Evolutionary conservation across 2,113 vertebrate genomes (phyloP), one percentile per base, ranked within the genome.

Genomic region (Polyodon spathula): DNA sequence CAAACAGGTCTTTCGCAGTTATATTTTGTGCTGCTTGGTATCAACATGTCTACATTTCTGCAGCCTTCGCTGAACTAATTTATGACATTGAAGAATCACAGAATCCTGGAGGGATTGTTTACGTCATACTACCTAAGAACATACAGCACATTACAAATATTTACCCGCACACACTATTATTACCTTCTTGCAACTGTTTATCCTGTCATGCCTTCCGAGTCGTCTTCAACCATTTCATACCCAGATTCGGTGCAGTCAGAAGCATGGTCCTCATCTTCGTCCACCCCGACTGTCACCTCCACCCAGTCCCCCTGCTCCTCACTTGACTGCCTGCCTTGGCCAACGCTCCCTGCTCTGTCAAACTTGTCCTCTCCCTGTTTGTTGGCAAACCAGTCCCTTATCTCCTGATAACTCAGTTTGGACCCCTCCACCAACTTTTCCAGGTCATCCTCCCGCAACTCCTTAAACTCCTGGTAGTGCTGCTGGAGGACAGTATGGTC

Each of bases 121-220:
- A 27, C 27, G 3, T 27, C 3, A 3, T 27, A 27, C 3, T 27
- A 27, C 27, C 27, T 27, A 27, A 27, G 27, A 27, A 27, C 27
- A 27, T 27, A 27, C 27, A 27, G n/a, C n/a, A n/a, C n/a, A n/a
- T 50, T 50, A 12, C 10, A 50, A 12, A 4, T n/a, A n/a, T 50
- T 50, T 16, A 14, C 12, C 2, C 12, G 2, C 48, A 50, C 9
- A 50, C 48, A 50, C 48, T n/a, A 12, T 50, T 10, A 58, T 42
- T 70, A 73, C 71, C 67, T 66, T 68, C 43, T 73, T 65, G 27
- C 27, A 57, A 76, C 48, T n/a, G 16, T 69, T 86, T 75, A 87
- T 56, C 83, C 84, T 6, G 90, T 83, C 74, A 84, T 76, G 65
- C 86, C 85, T 63, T 88, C 92, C 3, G 90, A 89, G 68, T 94